phyloP scores from a whole-genome alignment of 2,113 vertebrate genomes.

The Chaetodon auriga region DNA sequence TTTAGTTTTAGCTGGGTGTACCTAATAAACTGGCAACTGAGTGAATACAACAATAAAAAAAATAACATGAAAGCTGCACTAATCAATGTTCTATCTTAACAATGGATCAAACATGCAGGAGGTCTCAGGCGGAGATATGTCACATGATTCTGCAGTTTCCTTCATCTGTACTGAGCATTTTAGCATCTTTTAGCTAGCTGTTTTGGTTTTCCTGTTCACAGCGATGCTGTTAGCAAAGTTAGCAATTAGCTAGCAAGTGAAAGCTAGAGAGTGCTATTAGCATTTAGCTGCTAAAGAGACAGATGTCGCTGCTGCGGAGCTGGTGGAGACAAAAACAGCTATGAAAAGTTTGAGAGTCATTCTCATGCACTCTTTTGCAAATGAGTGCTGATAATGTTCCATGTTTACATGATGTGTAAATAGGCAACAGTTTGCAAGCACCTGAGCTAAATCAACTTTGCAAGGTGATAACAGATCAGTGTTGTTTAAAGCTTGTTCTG shows the following conservation, averaged over 20 bases:
- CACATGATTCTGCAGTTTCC: too few species aligned
- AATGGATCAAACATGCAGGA: background rate
- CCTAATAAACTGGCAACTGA: background rate
- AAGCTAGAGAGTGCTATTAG: background rate
- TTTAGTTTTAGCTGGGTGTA: background rate
- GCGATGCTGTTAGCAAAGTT: too few species aligned
- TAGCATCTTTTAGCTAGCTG: too few species aligned
- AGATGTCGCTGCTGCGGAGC: background rate
- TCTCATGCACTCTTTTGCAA: background rate
- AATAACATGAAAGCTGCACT: background rate
- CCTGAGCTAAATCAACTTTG: too few species aligned
- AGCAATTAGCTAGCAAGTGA: too few species aligned
- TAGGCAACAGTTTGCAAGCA: background rate
- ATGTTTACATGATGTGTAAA: background rate
- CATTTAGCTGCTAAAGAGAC: background rate
- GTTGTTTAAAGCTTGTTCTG: background rate
- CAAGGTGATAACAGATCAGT: too few species aligned
- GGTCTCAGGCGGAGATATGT: too few species aligned
- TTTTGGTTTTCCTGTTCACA: too few species aligned
- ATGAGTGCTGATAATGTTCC: background rate
- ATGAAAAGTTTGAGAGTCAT: background rate
- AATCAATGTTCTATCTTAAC: background rate
- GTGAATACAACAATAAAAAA: background rate
- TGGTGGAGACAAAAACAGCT: background rate
- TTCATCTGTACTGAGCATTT: too few species aligned